phyloP scores from a whole-genome alignment of 2,113 vertebrate genomes.

The Antidorcas marsupialis region DNA sequence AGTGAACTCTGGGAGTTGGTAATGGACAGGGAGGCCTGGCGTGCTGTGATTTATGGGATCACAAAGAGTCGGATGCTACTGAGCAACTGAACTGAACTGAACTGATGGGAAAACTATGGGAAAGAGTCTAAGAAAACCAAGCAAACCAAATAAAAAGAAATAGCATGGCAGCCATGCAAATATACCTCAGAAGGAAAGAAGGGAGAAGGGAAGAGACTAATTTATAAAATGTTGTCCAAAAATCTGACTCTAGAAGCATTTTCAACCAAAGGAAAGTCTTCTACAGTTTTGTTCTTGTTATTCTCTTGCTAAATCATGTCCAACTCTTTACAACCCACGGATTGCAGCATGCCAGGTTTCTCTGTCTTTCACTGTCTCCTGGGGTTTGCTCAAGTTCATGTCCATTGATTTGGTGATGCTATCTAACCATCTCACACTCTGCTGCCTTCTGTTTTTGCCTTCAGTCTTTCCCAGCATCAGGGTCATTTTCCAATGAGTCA shows the following conservation, averaged over 20 bases:
- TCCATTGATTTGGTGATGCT: neutral
- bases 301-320: neutral
- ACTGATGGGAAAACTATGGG: neutral
- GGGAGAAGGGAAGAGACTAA: neutral
- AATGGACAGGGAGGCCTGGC: no score
- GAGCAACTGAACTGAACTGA: no score
- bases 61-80: no score
- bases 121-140: neutral
- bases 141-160: neutral
- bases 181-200: neutral
- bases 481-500: neutral
- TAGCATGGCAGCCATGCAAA: neutral
- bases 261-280: neutral
- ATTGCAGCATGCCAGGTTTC: neutral
- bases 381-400: neutral
- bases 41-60: no score
- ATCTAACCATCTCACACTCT: neutral
- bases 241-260: neutral
- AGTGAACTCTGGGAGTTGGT: no score
- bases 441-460: neutral
- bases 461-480: neutral
- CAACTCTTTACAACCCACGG: neutral
- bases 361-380: neutral
- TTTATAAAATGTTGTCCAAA: neutral
- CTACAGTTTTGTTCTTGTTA: neutral